Base-by-base conservation (phyloP, 1,140 invertebrate species). In the Neodiprion pinetum region DNA sequence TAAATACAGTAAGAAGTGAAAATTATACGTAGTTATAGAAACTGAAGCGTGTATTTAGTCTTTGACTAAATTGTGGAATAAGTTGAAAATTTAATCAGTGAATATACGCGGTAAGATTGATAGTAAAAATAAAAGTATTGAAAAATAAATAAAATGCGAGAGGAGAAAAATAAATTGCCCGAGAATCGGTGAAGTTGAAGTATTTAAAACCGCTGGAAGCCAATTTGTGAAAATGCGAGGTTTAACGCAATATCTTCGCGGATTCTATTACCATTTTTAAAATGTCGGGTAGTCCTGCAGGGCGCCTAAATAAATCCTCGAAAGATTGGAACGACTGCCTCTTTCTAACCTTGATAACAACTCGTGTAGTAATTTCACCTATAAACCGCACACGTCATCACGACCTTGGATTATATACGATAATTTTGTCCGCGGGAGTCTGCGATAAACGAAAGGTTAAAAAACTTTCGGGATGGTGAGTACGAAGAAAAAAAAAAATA, bases 161-260 rank as follows among this genome's bases (percentile, higher is more conserved):
- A 61, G 8, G 8, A n/a, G 53, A n/a, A 61, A 61, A n/a, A 61
- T 12, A 12, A 61, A 4, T 4, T 61, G 53, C 11, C 3, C 11
- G 3, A 61, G n/a, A 8, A n/a, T 61, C 11, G 11, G 11, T 11
- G 1, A n/a, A n/a, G 53, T n/a, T 61, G n/a, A 61, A n/a, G 11
- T 61, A n/a, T 11, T 11, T 12, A 11, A n/a, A n/a, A 61, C 53
- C 53, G n/a, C 53, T 61, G 11, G 11, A n/a, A 8, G 53, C 53
- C 53, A 61, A 61, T 61, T 61, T 61, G 53, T 61, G 53, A 61
- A 61, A 61, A 61, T 61, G 53, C 53, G 53, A 61, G 53, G 53
- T 12, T 61, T 61, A 61, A 61, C 53, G 53, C n/a, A n/a, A 61
- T 61, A 61, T 61, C 53, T 61, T 61, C 28, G 28, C 28, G n/a